phyloP scores from a whole-genome alignment of 2,797 vertebrate species.

The Serranus cabrilla region DNA sequence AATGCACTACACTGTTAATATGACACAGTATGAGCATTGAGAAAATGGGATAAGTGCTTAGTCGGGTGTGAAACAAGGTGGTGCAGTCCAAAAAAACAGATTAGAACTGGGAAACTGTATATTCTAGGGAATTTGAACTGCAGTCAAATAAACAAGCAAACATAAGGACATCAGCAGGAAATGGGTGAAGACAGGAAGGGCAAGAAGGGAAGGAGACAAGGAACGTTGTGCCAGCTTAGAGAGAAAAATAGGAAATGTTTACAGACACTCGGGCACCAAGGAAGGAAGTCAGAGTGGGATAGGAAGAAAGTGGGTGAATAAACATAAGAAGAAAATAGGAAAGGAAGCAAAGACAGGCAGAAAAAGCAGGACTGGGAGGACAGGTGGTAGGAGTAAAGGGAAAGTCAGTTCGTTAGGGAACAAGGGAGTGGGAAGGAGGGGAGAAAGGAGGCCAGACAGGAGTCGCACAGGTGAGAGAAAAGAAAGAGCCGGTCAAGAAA shows the following conservation, averaged over 20 bases:
- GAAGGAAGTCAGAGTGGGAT: background rate
- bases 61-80: too few relatives aligned
- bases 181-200: background rate
- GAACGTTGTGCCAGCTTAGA: too few relatives aligned
- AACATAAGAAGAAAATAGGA: background rate
- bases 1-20: too few relatives aligned
- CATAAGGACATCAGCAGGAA: background rate
- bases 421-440: background rate
- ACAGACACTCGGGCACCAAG: background rate
- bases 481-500: background rate
- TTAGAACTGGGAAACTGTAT: background rate
- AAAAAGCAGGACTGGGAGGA: background rate
- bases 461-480: constrained; percentile 18
- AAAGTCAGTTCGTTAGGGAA: constrained; percentile 30
- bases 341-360: background rate
- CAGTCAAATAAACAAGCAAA: background rate
- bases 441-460: constrained; percentile 12
- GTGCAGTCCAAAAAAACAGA: background rate
- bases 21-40: too few relatives aligned
- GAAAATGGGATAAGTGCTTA: too few relatives aligned
- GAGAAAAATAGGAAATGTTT: background rate
- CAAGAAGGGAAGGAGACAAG: background rate
- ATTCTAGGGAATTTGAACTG: background rate
- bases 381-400: background rate
- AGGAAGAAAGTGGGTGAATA: background rate